phyloP scores from a whole-genome alignment of 1,140 invertebrate species.

The Brachionus manjavacas region DNA sequence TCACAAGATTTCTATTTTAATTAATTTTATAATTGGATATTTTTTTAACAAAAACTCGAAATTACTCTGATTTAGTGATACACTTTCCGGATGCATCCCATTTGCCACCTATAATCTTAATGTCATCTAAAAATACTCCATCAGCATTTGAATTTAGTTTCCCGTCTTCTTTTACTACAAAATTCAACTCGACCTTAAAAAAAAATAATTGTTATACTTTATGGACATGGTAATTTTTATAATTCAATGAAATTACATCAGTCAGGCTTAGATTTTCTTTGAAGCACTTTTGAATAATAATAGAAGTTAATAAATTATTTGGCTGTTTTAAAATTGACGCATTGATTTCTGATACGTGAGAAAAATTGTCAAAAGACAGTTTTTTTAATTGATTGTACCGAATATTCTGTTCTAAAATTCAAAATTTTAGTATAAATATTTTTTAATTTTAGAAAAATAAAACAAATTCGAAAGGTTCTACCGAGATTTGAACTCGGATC shows the following conservation, averaged over 20 bases:
- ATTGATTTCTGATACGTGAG: not conserved
- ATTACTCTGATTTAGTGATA: conserved; percentile 7
- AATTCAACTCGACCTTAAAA: conserved; percentile 5
- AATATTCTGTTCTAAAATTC: conserved; percentile 6
- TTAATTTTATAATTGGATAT: not conserved
- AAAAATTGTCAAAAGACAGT: not conserved
- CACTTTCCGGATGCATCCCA: not conserved
- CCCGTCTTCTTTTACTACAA: conserved; percentile 13
- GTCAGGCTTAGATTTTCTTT: not conserved
- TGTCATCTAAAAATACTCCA: not conserved
- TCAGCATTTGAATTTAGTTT: not conserved
- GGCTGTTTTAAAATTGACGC: conserved; percentile 18
- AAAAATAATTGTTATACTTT: not conserved
- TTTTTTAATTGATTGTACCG: not conserved
- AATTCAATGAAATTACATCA: not conserved
- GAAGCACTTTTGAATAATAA: conserved; percentile 10
- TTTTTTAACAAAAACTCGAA: not conserved
- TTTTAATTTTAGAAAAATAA: not conserved
- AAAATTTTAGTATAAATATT: not conserved
- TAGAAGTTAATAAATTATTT: not conserved
- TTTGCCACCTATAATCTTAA: conserved; percentile 1
- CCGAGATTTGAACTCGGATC: not conserved
- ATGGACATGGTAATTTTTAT: no score
- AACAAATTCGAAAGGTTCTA: not conserved
- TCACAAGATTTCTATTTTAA: not conserved